Evolutionary conservation across 2,113 vertebrate genomes (phyloP).

Genomic region (Microtus richardsoni): DNA sequence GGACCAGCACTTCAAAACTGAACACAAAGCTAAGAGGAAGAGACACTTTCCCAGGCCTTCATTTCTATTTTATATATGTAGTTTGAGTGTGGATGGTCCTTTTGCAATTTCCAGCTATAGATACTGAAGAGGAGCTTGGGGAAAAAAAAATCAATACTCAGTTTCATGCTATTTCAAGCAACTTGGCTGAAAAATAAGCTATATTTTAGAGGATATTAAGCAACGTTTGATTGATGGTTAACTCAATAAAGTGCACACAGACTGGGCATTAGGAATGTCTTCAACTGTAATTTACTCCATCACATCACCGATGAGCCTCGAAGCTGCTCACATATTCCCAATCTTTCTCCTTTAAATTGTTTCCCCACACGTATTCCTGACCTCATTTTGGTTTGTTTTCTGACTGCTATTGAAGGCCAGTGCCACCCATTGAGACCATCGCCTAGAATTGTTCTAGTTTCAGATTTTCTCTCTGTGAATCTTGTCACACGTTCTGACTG

Average conservation of each 20-base stretch:
- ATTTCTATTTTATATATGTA: neutral
- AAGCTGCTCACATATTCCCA: neutral
- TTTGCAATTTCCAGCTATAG: conserved; percentile 48
- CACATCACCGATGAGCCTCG: neutral
- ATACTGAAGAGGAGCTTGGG: conserved; percentile 9
- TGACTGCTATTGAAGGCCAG: neutral
- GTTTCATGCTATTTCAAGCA: conserved; percentile 26
- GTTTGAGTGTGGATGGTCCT: neutral
- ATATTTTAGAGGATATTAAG: neutral
- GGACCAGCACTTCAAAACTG: conserved; percentile 33
- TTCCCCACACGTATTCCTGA: neutral
- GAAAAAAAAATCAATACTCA: conserved; percentile 40
- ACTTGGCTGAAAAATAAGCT: conserved; percentile 15
- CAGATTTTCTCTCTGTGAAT: neutral
- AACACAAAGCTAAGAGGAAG: conserved; percentile 14
- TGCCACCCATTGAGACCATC: neutral
- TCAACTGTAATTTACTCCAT: neutral
- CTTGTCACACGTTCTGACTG: neutral
- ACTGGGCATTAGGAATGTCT: neutral
- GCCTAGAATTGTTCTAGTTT: neutral
- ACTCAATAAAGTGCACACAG: conserved; percentile 26
- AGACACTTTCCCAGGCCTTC: conserved; percentile 25
- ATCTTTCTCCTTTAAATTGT: neutral
- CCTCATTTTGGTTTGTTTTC: neutral
- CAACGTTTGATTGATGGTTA: neutral